Percentiles rank a stretch among this genome's conserved stretches.
phyloP scores from a whole-genome alignment of 2,797 vertebrate genomes.

The Rhynchotus rufescens region DNA sequence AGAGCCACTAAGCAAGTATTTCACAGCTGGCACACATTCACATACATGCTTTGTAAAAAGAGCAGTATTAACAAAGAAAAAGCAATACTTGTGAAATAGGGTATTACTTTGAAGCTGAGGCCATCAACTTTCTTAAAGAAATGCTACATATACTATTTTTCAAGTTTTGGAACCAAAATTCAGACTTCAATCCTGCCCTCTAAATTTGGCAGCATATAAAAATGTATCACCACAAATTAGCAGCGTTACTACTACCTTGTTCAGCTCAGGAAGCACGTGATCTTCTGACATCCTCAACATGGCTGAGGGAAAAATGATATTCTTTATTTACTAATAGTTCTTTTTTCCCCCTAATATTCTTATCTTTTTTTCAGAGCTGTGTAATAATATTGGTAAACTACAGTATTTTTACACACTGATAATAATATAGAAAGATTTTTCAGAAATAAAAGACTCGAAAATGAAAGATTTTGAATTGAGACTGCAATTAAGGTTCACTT shows the following conservation, averaged over 20 bases:
- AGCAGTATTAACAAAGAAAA: not conserved
- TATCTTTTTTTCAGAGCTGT: not conserved
- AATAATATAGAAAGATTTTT: not conserved
- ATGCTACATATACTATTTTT: not conserved
- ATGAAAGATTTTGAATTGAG: not conserved
- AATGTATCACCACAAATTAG: not conserved
- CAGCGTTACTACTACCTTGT: slow-evolving; percentile 85
- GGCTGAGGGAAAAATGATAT: slow-evolving; percentile 79
- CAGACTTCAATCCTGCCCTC: not conserved
- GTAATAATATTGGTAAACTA: not conserved
- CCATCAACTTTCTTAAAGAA: not conserved
- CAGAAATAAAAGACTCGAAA: not conserved
- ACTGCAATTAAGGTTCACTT: not conserved
- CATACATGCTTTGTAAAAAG: not conserved
- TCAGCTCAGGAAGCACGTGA: slow-evolving; percentile 94
- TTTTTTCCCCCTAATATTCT: not conserved
- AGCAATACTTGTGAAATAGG: not conserved
- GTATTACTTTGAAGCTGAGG: not conserved
- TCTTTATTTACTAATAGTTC: not conserved
- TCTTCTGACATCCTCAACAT: slow-evolving; percentile 99
- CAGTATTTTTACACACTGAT: not conserved
- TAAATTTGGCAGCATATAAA: not conserved
- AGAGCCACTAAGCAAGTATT: not conserved
- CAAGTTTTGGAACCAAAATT: not conserved
- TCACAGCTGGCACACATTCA: not conserved